Evolutionary conservation across 2,888 invertebrate genomes (phyloP).

Genomic region (Xestia xanthographa): DNA sequence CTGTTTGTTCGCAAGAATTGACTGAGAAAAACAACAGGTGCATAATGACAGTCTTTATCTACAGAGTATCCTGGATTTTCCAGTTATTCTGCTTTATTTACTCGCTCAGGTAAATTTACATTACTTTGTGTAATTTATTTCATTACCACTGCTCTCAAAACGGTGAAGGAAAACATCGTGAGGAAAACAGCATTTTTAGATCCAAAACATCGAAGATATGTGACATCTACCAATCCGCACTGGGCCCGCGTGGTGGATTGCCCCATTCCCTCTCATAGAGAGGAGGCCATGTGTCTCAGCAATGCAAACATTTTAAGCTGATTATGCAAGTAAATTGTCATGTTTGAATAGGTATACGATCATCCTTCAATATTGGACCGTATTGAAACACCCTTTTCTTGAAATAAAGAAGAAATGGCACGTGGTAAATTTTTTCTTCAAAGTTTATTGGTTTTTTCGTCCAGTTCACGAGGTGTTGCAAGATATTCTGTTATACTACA

Average conservation of each 20-base stretch:
- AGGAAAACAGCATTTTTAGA: too few species aligned
- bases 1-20: slow-evolving; percentile 16
- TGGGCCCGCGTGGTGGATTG: too few species aligned
- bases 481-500: neutral
- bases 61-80: neutral
- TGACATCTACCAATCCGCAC: too few species aligned
- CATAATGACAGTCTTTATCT: slow-evolving; percentile 1
- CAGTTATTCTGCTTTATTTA: neutral
- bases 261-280: too few species aligned
- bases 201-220: too few species aligned
- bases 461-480: neutral
- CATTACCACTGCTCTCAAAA: too few species aligned
- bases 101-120: neutral
- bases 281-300: too few species aligned
- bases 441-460: neutral
- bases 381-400: neutral
- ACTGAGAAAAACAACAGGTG: slow-evolving; percentile 23
- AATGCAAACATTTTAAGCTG: too few species aligned
- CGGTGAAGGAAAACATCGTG: too few species aligned
- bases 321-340: too few species aligned
- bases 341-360: neutral
- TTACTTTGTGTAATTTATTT: too few species aligned
- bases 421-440: neutral
- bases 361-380: neutral
- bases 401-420: neutral